Percentiles rank a stretch among this genome's conserved stretches.
phyloP scores from a whole-genome alignment of 2,888 invertebrate genomes.

The Dendrolimus pini region DNA sequence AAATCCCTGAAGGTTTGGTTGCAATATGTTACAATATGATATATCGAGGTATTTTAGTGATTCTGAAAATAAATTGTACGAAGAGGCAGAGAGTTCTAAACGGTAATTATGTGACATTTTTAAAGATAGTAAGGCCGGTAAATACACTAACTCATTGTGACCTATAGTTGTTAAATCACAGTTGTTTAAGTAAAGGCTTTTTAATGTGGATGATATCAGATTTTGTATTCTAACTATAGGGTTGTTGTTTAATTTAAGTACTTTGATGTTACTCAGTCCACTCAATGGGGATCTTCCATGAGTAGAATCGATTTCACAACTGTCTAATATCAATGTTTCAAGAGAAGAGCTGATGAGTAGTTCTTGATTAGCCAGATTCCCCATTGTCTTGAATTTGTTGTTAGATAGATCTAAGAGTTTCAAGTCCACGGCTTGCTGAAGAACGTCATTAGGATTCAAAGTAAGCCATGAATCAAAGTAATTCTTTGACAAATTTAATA shows the following conservation, averaged over 20 bases:
- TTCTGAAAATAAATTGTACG: constrained; percentile 57
- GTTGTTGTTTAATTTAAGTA: constrained; percentile 73
- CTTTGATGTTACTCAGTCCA: constrained; percentile 70
- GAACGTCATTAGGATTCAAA: constrained; percentile 71
- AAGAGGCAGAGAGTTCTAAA: constrained; percentile 58
- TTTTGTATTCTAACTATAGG: constrained; percentile 59
- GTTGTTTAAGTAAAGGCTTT: constrained; percentile 75
- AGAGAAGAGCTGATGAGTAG: constrained; percentile 77
- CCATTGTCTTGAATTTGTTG: constrained; percentile 77
- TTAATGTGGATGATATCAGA: constrained; percentile 67
- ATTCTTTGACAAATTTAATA: constrained; percentile 80
- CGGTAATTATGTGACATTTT: constrained; percentile 79
- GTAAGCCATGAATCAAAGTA: constrained; percentile 75
- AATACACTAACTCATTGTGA: constrained; percentile 69
- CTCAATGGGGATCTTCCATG: constrained; percentile 66
- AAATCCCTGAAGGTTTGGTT: constrained; percentile 77
- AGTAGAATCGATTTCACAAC: constrained; percentile 77
- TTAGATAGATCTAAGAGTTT: constrained; percentile 78
- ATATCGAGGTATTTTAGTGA: constrained; percentile 77
- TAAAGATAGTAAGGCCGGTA: constrained; percentile 78
- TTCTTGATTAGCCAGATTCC: constrained; percentile 60
- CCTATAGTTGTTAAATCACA: constrained; percentile 72
- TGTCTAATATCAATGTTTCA: constrained; percentile 75
- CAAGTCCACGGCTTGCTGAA: constrained; percentile 66
- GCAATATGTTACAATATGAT: constrained; percentile 78